phyloP scores from a whole-genome alignment of 2,797 vertebrate species.

The Aldrovandia affinis region DNA sequence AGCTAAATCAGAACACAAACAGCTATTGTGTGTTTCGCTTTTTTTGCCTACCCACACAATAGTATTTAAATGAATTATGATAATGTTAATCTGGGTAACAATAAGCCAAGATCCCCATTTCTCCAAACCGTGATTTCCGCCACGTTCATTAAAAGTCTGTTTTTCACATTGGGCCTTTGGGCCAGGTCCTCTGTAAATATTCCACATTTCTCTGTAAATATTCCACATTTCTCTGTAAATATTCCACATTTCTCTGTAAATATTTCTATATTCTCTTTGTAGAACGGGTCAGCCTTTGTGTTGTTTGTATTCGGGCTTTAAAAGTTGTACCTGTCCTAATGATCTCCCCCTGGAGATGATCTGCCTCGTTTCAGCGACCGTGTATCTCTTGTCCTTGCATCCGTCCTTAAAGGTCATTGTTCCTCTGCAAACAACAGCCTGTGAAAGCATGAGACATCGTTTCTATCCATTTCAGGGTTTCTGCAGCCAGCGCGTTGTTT shows the following conservation, averaged over 20 bases:
- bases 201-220: no score
- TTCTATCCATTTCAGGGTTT: not conserved
- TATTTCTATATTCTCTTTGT: not conserved
- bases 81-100: no score
- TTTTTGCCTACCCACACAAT: no score
- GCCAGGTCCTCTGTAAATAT: constrained; percentile 34
- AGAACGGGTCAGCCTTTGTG: not conserved
- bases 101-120: no score
- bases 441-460: not conserved
- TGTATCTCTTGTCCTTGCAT: not conserved
- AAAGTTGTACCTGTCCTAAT: constrained; percentile 49
- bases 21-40: no score
- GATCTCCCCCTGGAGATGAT: constrained; percentile 41
- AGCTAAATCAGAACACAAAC: not conserved
- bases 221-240: no score
- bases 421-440: constrained; percentile 2
- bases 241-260: no score
- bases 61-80: no score
- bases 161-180: constrained; percentile 40
- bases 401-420: constrained; percentile 52
- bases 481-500: not conserved
- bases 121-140: no score
- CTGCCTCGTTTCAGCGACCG: constrained; percentile 33
- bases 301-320: constrained; percentile 43
- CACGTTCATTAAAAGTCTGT: no score